Base-by-base conservation (phyloP, 2,888 invertebrate genomes). In the Aporophyla nigra region DNA sequence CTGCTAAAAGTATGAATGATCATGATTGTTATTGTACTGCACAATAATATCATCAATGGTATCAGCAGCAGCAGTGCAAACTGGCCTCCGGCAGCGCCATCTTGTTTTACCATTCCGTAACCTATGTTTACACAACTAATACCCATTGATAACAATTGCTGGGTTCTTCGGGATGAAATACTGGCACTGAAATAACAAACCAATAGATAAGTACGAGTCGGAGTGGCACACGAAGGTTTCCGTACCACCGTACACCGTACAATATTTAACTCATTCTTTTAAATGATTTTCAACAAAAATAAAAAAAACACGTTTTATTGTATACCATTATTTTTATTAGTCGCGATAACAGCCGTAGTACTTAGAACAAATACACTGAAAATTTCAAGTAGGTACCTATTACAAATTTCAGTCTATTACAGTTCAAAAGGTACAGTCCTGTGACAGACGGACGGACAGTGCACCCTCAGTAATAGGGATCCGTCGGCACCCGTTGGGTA, bases 41-140 rank as follows among this genome's bases (percentile, higher is more conserved):
- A 78, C 56, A 12, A 78, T 46, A 5, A 71, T 10, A 54, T 54
- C 58, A 5, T 70, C 46, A 21, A 65, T n/a, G 5, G 76, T 78
- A 27, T 19, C 59, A 12, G 71, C 63, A 27, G 33, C n/a, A 3
- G 71, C 77, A 5, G 58, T 46, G 46, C 77, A 76, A 14, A 56
- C 58, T 5, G 49, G 56, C 46, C 33, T 65, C 12, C 58, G 24
- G 4, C 76, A 76, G 0, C 63, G 51, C 77, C 76, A 76, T 69
- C 76, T 78, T 19, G 33, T 76, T 63, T 65, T 77, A 40, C 61
- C 61, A 40, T n/a, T 27, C 0, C 6, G 56, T 7, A n/a, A 27
- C 19, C 62, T 21, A 24, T 75, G 69, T 62, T n/a, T 75, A 19
- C 2, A 7, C 6, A 76, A 40, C 19, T 53, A n/a, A 62, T 62